phyloP scores from a whole-genome alignment of 2,888 invertebrate species.

The Zaprionus bogoriensis region DNA sequence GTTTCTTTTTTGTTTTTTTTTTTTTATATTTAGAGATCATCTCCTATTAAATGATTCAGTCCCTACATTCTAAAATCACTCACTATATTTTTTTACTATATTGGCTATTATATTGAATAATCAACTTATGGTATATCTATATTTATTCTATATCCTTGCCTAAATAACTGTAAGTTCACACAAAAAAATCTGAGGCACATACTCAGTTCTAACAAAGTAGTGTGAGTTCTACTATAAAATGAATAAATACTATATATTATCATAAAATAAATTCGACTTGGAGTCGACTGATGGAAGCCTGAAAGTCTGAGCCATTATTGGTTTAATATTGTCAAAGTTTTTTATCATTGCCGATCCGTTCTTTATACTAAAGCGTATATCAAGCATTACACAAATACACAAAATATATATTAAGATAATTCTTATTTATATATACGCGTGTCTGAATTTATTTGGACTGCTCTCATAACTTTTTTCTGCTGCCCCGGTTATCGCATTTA shows the following conservation, averaged over 20 bases:
- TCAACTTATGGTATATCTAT: too few species aligned
- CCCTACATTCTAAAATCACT: too few species aligned
- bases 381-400: constrained; percentile 7
- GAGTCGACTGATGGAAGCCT: constrained; percentile 1
- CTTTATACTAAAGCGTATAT: constrained; percentile 2
- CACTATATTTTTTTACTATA: too few species aligned
- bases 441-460: constrained; percentile 39
- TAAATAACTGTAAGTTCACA: too few species aligned
- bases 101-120: too few species aligned
- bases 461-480: constrained; percentile 34
- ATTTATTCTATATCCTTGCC: too few species aligned
- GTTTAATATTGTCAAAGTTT: constrained; percentile 52
- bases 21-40: too few species aligned
- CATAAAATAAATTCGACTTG: constrained; percentile 15
- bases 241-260: neutral
- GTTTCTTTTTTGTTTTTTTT: too few species aligned
- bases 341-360: neutral
- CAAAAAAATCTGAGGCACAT: too few species aligned
- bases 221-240: too few species aligned
- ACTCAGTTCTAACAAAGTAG: too few species aligned
- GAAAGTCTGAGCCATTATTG: constrained; percentile 40
- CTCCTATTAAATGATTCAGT: too few species aligned
- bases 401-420: constrained; percentile 10
- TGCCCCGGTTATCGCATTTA: constrained; percentile 56
- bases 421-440: constrained; percentile 8